Evolutionary conservation across 2,888 invertebrate genomes (phyloP).

Genomic region (Tenthredo mesomela): DNA sequence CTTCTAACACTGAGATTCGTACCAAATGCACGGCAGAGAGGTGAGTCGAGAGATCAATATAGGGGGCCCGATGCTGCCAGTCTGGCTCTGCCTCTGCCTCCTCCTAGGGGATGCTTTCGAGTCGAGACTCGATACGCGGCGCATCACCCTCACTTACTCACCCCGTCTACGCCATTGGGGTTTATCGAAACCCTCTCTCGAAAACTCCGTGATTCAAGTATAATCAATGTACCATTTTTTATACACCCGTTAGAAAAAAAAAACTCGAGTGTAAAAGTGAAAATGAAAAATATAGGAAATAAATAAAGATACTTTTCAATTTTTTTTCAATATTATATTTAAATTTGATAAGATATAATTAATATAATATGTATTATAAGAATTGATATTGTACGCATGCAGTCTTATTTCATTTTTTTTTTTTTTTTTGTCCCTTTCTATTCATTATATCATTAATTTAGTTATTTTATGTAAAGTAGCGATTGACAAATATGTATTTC

Average conservation of each 20-base stretch:
- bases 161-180: constrained; percentile 33
- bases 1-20: constrained; percentile 52
- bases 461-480: neutral
- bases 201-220: constrained; percentile 9
- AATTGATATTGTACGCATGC: neutral
- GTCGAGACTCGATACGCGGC: constrained; percentile 49
- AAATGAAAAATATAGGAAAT: neutral
- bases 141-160: constrained; percentile 35
- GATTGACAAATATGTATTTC: constrained; percentile 19
- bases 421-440: neutral
- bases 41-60: constrained; percentile 60
- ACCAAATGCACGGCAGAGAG: constrained; percentile 47
- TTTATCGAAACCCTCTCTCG: constrained; percentile 49
- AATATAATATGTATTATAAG: neutral
- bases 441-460: neutral
- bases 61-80: constrained; percentile 59
- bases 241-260: neutral
- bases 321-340: neutral
- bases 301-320: neutral
- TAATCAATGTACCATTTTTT: neutral
- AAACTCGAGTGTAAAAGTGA: neutral
- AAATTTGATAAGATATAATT: neutral
- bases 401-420: constrained; percentile 3
- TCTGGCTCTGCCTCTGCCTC: constrained; percentile 53
- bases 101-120: constrained; percentile 52